A percentile compares a stretch with the other conserved stretches of the same genome.
phyloP scores from a whole-genome alignment of 2,797 vertebrate species.

The Gadopsis bispinosus region DNA sequence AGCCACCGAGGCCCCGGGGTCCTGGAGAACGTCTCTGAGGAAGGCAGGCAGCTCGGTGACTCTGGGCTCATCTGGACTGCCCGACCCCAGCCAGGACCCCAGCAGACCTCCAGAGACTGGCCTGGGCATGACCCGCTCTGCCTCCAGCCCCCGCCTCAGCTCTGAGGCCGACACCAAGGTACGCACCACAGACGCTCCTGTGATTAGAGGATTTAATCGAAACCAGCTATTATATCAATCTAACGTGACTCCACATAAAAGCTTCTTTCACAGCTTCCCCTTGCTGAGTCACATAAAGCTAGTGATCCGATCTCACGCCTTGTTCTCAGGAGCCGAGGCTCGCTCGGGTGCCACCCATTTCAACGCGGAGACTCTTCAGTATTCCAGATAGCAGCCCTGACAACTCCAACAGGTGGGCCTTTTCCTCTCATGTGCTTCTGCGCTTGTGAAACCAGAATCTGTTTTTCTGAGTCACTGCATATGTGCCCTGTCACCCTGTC shows the following conservation, averaged over 20 bases:
- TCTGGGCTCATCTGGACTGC: slow-evolving; percentile 80
- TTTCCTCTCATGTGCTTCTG: slow-evolving; percentile 10
- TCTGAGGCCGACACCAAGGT: slow-evolving; percentile 85
- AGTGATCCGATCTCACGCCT: slow-evolving; percentile 25
- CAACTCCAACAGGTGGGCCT: slow-evolving; percentile 83
- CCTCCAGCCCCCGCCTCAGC: slow-evolving; percentile 88
- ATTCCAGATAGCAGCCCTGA: slow-evolving; percentile 85
- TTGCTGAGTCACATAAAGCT: slow-evolving; percentile 17
- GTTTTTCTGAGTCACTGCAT: slow-evolving; percentile 61
- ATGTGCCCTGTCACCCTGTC: slow-evolving; percentile 65
- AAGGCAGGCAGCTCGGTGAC: slow-evolving; percentile 88
- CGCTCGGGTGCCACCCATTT: slow-evolving; percentile 87
- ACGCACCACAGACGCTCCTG: slow-evolving; percentile 4
- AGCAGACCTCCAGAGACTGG: slow-evolving; percentile 70
- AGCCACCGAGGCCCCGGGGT: slow-evolving; percentile 80
- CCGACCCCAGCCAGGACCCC: slow-evolving; percentile 78
- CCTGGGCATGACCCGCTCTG: slow-evolving; percentile 86
- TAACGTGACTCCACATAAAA: slow-evolving; percentile 36
- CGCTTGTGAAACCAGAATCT: slow-evolving; percentile 47
- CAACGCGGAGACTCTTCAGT: slow-evolving; percentile 85
- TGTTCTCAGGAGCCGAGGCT: slow-evolving; percentile 85
- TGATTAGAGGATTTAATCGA: slow-evolving; percentile 28
- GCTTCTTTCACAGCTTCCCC: slow-evolving; percentile 37
- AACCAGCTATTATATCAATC: slow-evolving; percentile 15
- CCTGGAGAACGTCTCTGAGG: slow-evolving; percentile 88